Conservation (phyloP, 2,888 invertebrate species). For the Pandemis cinnamomeana region DNA sequence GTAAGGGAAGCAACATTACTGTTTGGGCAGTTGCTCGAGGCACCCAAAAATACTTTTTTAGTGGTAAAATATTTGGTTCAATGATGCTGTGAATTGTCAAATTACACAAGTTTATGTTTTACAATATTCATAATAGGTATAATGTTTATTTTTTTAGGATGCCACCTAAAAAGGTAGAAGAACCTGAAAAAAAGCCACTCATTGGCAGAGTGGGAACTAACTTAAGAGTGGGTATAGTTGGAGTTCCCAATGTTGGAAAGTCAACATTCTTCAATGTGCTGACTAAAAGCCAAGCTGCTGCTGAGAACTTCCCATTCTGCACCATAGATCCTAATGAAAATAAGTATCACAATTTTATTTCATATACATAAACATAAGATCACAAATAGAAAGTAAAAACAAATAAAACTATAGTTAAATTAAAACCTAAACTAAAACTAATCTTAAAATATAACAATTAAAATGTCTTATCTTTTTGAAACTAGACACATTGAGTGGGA, state of each 20-base stretch:
- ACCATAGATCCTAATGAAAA: constrained; percentile 99
- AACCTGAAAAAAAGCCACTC: constrained; percentile 94
- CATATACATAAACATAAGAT: neutral
- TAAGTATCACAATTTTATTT: constrained; percentile 89
- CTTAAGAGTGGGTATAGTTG: constrained; percentile 97
- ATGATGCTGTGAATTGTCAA: too few species aligned
- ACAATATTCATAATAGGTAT: neutral
- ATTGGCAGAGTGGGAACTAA: constrained; percentile 98
- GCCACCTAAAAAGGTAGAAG: constrained; percentile 96
- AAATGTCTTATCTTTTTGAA: too few species aligned
- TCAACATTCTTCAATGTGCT: constrained; percentile 99
- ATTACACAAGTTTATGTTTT: neutral
- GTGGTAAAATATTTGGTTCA: too few species aligned
- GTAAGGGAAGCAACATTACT: too few species aligned
- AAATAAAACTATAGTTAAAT: too few species aligned
- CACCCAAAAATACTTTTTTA: too few species aligned
- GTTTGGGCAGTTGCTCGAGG: too few species aligned
- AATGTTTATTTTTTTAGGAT: constrained; percentile 72
- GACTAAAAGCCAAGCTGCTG: constrained; percentile 98
- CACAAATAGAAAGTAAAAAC: too few species aligned
- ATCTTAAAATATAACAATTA: too few species aligned
- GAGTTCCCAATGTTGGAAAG: constrained; percentile 99
- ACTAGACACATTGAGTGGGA: too few species aligned
- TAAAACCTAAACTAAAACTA: too few species aligned
- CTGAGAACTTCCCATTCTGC: constrained; percentile 99